Conservation (phyloP, 2,113 vertebrate species). For the Amblyopsis rosae region DNA sequence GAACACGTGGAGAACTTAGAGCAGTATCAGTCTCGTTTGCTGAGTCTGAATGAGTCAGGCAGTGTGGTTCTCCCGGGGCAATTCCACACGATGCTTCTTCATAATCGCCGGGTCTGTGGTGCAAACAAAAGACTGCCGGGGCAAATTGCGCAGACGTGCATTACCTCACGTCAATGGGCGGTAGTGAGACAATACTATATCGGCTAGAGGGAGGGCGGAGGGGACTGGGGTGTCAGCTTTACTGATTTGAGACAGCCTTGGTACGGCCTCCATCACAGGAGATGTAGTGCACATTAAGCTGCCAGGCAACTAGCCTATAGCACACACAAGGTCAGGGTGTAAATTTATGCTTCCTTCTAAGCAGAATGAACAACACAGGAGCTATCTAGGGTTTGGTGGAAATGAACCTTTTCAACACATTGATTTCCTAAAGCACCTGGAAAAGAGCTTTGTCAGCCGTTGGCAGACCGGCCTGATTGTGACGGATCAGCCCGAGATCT, state of each 20-base stretch:
- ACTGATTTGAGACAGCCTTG: slow-evolving; percentile 67
- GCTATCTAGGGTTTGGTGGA: slow-evolving; percentile 66
- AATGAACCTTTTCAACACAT: slow-evolving; percentile 79
- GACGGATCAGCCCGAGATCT: slow-evolving; percentile 68
- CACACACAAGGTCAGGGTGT: slow-evolving; percentile 70
- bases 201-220: not conserved
- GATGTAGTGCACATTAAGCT: slow-evolving; percentile 62
- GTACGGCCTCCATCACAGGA: slow-evolving; percentile 62
- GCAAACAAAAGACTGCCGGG: slow-evolving; percentile 27
- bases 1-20: not conserved
- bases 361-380: slow-evolving; percentile 62
- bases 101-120: slow-evolving; percentile 30
- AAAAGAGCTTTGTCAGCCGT: slow-evolving; percentile 74
- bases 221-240: slow-evolving; percentile 50
- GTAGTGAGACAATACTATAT: slow-evolving; percentile 22
- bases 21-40: not conserved
- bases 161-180: slow-evolving; percentile 41
- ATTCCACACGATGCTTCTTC: not conserved
- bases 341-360: slow-evolving; percentile 71
- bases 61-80: not conserved
- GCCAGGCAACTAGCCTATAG: slow-evolving; percentile 59
- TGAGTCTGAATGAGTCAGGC: slow-evolving; percentile 21
- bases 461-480: slow-evolving; percentile 76
- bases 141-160: slow-evolving; percentile 38
- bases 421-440: slow-evolving; percentile 76